Conservation (phyloP, 2,113 vertebrate species). For the Sula dactylatra region DNA sequence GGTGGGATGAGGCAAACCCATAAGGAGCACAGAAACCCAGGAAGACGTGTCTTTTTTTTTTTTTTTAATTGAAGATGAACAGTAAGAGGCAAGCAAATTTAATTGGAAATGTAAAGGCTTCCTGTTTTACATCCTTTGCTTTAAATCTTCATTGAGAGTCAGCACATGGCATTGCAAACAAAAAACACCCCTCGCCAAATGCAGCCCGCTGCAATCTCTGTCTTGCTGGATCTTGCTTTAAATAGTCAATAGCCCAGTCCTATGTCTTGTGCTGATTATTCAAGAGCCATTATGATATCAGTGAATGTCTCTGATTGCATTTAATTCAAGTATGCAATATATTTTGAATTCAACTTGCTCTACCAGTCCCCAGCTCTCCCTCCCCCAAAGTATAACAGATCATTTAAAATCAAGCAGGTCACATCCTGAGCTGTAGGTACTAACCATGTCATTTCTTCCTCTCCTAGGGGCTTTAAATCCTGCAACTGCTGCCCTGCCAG, state of each 20-base stretch:
- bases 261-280: slow-evolving; percentile 66
- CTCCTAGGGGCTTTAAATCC: slow-evolving; percentile 78
- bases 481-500: slow-evolving; percentile 83
- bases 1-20: background rate
- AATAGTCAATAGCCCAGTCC: slow-evolving; percentile 57
- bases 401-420: slow-evolving; percentile 48
- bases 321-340: slow-evolving; percentile 67
- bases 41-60: background rate
- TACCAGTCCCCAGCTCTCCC: background rate
- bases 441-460: slow-evolving; percentile 74
- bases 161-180: slow-evolving; percentile 17
- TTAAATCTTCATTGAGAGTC: slow-evolving; percentile 50
- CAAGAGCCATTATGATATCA: slow-evolving; percentile 58
- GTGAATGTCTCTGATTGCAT: slow-evolving; percentile 63
- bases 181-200: background rate
- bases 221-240: slow-evolving; percentile 45
- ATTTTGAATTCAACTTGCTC: slow-evolving; percentile 55
- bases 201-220: background rate
- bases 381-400: slow-evolving; percentile 50
- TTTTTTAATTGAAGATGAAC: background rate
- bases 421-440: slow-evolving; percentile 56
- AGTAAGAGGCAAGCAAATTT: background rate
- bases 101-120: slow-evolving; percentile 36
- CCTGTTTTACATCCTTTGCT: slow-evolving; percentile 7
- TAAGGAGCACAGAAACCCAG: background rate